Evolutionary conservation across 2,888 invertebrate species (phyloP).

Genomic region (Hirtodrosophila confusa): DNA sequence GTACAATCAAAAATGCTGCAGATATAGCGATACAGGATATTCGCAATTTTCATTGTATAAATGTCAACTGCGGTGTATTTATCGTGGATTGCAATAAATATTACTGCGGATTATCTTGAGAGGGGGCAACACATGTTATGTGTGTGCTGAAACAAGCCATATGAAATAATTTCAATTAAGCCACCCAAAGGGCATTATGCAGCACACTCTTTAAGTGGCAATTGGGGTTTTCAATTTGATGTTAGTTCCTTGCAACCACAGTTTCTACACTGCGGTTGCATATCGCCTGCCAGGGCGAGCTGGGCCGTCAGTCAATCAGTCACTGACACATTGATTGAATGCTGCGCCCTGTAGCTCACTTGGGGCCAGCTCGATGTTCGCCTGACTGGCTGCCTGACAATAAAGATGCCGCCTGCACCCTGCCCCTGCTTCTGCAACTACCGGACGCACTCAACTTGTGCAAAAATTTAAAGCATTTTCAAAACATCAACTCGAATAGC

Average conservation of each 20-base stretch:
- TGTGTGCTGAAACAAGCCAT: background rate
- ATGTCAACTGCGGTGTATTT: constrained; percentile 40
- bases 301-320: constrained; percentile 53
- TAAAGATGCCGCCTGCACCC: background rate
- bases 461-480: constrained; percentile 62
- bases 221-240: constrained; percentile 10
- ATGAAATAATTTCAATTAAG: constrained; percentile 31
- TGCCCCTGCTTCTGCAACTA: no score
- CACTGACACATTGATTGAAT: constrained; percentile 60
- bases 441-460: constrained; percentile 19
- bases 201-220: background rate
- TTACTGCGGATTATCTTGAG: constrained; percentile 46
- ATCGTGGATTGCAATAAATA: constrained; percentile 70
- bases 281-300: background rate
- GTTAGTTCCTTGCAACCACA: background rate
- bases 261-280: constrained; percentile 8
- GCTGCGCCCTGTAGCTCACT: constrained; percentile 35
- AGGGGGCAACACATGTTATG: constrained; percentile 6
- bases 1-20: constrained; percentile 59
- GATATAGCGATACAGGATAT: constrained; percentile 40
- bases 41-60: constrained; percentile 48
- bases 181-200: constrained; percentile 8
- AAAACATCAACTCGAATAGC: constrained; percentile 11
- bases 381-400: constrained; percentile 6
- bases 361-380: constrained; percentile 8